Base-by-base conservation (phyloP, 1,140 invertebrate genomes). In the Zaprionus nigranus region DNA sequence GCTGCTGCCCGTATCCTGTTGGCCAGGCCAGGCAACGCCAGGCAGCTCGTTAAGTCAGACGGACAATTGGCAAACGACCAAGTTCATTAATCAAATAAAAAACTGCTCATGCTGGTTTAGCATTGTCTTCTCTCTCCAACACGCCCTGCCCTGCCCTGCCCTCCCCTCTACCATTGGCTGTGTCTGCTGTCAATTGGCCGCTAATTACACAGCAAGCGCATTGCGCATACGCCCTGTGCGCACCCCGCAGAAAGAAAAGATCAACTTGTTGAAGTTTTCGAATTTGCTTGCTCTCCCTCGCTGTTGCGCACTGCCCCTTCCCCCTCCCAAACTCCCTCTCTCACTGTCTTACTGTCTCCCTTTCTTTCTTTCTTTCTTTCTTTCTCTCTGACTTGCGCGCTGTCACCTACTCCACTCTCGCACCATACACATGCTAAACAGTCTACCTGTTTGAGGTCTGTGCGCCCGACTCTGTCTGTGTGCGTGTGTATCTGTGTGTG, bases 211-310 rank as follows among this genome's bases (percentile, higher is more conserved):
- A 72, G 60, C 71, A 60, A 78, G 20, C 20, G 9, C 20, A 82
- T 82, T 79, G 59, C 80, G 46, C 65, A 82, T 79, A 82, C 79
- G 79, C 80, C 75, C 67, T 68, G 54, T 81, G 74, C 40, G 74
- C 59, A 62, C 56, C 28, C 43, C 53, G 64, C 70, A 56, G 30
- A 38, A 49, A 67, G 22, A 46, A 62, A 51, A 13, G 22, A 15
- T 57, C 24, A 76, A 81, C 58, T 64, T 61, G 70, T 70, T 43
- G 61, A 51, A 51, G 46, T 51, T 51, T 51, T 51, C 46, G 46
- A 51, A 51, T 51, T 46, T 46, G n/a, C 40, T n/a, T n/a, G 5
- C 38, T 6, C 38, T 28, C 26, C 6, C 28, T 30, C 28, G 28
- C 7, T 30, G 28, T 30, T 30, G 30, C 9, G 0, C 9, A 11